phyloP scores from a whole-genome alignment of 2,888 invertebrate species.

The Acrobeloides nanus region DNA sequence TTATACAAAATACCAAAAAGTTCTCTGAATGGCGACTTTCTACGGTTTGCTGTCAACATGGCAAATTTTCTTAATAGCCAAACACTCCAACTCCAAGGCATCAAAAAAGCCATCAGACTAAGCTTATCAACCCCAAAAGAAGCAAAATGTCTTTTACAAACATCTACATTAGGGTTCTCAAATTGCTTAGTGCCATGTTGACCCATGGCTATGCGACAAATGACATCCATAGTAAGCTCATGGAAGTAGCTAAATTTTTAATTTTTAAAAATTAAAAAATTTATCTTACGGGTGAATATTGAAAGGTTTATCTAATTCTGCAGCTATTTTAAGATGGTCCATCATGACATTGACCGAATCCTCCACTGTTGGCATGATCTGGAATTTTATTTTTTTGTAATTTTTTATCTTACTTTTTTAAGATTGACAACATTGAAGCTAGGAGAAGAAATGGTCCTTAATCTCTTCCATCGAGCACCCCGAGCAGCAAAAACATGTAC shows the following conservation, averaged over 20 bases:
- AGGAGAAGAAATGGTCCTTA: conserved; percentile 58
- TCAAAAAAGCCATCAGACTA: too few species aligned
- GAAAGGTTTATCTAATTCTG: conserved; percentile 43
- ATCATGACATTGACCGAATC: conserved; percentile 55
- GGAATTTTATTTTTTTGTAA: conserved; percentile 1
- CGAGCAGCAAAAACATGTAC: conserved; percentile 55
- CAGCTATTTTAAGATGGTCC: conserved; percentile 51
- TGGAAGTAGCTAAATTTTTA: conserved; percentile 51
- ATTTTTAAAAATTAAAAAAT: conserved; percentile 6
- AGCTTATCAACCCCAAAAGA: too few species aligned
- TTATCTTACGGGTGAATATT: conserved; percentile 54
- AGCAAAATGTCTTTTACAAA: too few species aligned
- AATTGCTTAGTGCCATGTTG: conserved; percentile 18
- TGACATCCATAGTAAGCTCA: conserved; percentile 59
- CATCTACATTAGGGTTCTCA: too few species aligned
- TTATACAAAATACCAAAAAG: too few species aligned
- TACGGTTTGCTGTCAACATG: too few species aligned
- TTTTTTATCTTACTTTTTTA: conserved; percentile 54
- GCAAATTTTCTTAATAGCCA: too few species aligned
- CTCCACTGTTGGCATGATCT: conserved; percentile 56
- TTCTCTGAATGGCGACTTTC: too few species aligned
- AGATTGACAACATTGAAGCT: conserved; percentile 59
- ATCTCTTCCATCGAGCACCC: conserved; percentile 60
- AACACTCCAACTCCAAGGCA: too few species aligned
- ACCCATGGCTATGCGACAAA: conserved; percentile 58